Evolutionary conservation across 2,888 invertebrate genomes (phyloP).

Genomic region (Axea sp.): DNA sequence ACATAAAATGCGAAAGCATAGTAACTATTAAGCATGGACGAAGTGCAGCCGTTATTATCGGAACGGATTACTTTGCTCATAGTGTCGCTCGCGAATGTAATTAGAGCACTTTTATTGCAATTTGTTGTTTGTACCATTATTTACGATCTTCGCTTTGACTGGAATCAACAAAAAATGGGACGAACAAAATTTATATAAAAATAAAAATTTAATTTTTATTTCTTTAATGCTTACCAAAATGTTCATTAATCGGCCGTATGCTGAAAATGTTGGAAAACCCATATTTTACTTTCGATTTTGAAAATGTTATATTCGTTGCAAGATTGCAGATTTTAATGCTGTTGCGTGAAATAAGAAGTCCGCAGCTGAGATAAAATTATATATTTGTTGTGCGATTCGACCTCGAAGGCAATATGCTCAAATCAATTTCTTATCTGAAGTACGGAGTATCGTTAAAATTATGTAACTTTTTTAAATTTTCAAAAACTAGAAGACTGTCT

Average conservation of each 20-base stretch:
- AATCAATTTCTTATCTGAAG: slow-evolving; percentile 36
- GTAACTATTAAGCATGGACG: slow-evolving; percentile 43
- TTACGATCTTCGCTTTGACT: slow-evolving; percentile 41
- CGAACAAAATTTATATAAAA: not conserved
- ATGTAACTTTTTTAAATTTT: slow-evolving; percentile 32
- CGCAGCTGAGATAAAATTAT: slow-evolving; percentile 12
- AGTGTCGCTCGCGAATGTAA: slow-evolving; percentile 55
- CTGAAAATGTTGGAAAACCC: slow-evolving; percentile 2
- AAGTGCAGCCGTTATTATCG: slow-evolving; percentile 40
- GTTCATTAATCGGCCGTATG: slow-evolving; percentile 1
- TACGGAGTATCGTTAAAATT: slow-evolving; percentile 11
- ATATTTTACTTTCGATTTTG: slow-evolving; percentile 24
- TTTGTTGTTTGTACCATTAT: slow-evolving; percentile 55
- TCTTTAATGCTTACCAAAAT: slow-evolving; percentile 11
- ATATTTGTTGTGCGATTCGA: slow-evolving; percentile 32
- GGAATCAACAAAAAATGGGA: slow-evolving; percentile 18
- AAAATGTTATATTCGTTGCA: slow-evolving; percentile 40
- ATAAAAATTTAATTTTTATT: slow-evolving; percentile 2
- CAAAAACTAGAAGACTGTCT: slow-evolving; percentile 44
- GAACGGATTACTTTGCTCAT: slow-evolving; percentile 58
- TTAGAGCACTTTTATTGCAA: slow-evolving; percentile 54
- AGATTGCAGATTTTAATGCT: slow-evolving; percentile 49
- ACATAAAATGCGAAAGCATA: slow-evolving; percentile 23
- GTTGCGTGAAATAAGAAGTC: slow-evolving; percentile 29
- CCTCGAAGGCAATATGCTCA: slow-evolving; percentile 38